Percentiles rank a stretch among this genome's conserved stretches.
Evolutionary conservation across 2,797 vertebrate species (phyloP).

Genomic region (Hylomyscus alleni): DNA sequence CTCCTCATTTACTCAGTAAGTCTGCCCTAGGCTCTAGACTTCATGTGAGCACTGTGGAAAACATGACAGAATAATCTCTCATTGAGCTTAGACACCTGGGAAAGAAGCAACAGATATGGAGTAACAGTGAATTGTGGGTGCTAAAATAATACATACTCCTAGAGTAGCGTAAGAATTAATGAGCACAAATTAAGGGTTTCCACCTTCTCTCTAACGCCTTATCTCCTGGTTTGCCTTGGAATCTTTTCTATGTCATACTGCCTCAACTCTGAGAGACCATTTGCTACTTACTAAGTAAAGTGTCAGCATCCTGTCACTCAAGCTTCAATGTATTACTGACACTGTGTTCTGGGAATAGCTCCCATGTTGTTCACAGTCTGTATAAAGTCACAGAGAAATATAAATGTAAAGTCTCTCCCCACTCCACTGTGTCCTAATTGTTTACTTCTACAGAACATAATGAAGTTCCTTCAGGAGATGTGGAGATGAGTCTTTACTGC

Average conservation of each 20-base stretch:
- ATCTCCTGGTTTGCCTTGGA: constrained; percentile 12
- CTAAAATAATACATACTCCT: constrained; percentile 20
- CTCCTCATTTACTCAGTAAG: constrained; percentile 51
- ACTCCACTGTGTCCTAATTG: not conserved
- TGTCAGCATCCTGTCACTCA: not conserved
- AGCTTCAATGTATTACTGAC: not conserved
- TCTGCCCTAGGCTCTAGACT: not conserved
- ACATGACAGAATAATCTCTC: not conserved
- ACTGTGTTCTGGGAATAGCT: constrained; percentile 50
- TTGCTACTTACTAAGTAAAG: not conserved
- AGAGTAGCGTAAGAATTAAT: not conserved
- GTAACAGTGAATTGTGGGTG: not conserved
- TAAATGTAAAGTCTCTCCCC: not conserved
- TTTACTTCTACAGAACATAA: not conserved
- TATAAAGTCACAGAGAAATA: constrained; percentile 42
- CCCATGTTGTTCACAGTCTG: constrained; percentile 33
- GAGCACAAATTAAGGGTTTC: constrained; percentile 21
- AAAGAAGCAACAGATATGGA: not conserved
- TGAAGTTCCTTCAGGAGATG: constrained; percentile 22
- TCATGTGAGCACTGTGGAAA: not conserved
- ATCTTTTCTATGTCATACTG: not conserved
- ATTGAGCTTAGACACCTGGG: not conserved
- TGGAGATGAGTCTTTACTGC: not conserved
- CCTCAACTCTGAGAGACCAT: not conserved
- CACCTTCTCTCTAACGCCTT: constrained; percentile 62